Conservation (phyloP, 2,113 vertebrate species). For the Trichomycterus rosablanca region DNA sequence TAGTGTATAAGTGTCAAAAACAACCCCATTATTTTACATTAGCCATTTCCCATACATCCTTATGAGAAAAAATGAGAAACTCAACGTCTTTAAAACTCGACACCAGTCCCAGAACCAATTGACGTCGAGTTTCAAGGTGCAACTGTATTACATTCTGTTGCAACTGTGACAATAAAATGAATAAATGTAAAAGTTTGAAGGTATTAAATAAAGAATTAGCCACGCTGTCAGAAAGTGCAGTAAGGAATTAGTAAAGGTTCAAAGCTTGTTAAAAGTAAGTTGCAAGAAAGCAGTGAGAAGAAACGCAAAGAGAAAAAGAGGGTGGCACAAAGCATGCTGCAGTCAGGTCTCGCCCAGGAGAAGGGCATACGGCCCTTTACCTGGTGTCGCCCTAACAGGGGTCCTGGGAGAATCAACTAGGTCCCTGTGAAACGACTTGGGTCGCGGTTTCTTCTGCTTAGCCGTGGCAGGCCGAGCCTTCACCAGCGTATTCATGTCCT, state of each 20-base stretch:
- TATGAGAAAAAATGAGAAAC: too few relatives aligned
- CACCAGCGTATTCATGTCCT: constrained; percentile 91
- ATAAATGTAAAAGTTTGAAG: neutral
- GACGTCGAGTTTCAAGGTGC: too few relatives aligned
- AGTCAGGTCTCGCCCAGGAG: constrained; percentile 55
- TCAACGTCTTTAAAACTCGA: too few relatives aligned
- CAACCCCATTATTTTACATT: too few relatives aligned
- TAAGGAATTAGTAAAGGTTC: neutral
- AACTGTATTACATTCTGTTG: too few relatives aligned
- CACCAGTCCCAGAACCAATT: too few relatives aligned
- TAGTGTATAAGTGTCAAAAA: too few relatives aligned
- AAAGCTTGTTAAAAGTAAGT: neutral
- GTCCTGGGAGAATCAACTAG: constrained; percentile 85
- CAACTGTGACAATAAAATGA: too few relatives aligned
- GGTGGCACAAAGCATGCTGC: constrained; percentile 59
- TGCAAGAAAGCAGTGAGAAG: constrained; percentile 23
- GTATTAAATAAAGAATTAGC: constrained; percentile 9
- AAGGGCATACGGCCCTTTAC: constrained; percentile 63
- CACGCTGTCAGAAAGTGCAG: neutral
- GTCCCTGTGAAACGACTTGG: constrained; percentile 91
- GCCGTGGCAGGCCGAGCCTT: constrained; percentile 74
- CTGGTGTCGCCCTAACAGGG: constrained; percentile 83
- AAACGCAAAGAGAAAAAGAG: constrained; percentile 24
- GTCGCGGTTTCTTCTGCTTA: constrained; percentile 83
- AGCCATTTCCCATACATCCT: too few relatives aligned